These are phyloP conservation scores for Miichthys miiuy DNA, from an alignment of 2,797 vertebrate species.

Conservation along the genomic window DNA sequence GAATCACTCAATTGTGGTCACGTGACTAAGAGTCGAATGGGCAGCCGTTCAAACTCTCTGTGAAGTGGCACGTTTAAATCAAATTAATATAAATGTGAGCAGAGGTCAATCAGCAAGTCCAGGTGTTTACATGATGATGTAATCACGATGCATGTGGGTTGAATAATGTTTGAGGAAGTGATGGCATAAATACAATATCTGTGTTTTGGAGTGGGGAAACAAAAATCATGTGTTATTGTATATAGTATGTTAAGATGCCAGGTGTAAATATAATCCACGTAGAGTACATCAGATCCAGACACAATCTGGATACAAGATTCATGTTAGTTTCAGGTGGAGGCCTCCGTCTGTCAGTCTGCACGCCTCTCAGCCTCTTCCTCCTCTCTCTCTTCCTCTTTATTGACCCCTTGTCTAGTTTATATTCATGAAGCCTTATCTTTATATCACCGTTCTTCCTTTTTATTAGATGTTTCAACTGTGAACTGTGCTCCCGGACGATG, in stretches of 20 bases:
- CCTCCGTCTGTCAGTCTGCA: neutral
- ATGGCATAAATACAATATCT: constrained; percentile 30
- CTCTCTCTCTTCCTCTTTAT: constrained; percentile 32
- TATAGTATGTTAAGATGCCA: constrained; percentile 14
- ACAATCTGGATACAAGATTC: constrained; percentile 24
- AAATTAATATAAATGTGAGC: neutral
- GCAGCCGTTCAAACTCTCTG: neutral
- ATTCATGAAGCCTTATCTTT: constrained; percentile 85
- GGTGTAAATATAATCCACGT: constrained; percentile 30
- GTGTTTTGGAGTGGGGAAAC: constrained; percentile 45
- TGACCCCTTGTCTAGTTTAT: constrained; percentile 56
- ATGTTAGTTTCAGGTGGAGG: neutral
- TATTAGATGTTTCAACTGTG: constrained; percentile 81
- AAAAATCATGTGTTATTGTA: constrained; percentile 49
- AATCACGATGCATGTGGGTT: constrained; percentile 12
- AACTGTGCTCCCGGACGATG: constrained; percentile 81
- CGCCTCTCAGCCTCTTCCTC: neutral
- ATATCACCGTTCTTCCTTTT: constrained; percentile 82
- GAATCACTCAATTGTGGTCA: neutral
- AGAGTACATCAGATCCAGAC: constrained; percentile 52
- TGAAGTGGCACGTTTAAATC: neutral
- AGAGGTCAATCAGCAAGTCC: neutral
- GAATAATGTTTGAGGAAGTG: constrained; percentile 44
- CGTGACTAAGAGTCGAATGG: neutral
- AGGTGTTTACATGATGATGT: constrained; percentile 22